phyloP scores from a whole-genome alignment of 2,113 vertebrate genomes.

The Melierax canorus region DNA sequence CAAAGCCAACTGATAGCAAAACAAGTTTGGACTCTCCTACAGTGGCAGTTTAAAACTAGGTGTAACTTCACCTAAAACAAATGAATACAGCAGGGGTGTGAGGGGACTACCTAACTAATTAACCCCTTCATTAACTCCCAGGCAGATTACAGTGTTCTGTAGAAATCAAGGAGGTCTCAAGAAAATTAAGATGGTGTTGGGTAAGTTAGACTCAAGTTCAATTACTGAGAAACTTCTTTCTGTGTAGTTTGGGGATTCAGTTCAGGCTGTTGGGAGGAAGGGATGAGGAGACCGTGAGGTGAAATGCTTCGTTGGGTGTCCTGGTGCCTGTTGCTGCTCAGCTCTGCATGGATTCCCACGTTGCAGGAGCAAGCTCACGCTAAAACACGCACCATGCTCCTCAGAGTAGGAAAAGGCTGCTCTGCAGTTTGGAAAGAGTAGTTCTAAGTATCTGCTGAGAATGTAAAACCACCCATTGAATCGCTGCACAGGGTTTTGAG shows the following conservation, averaged over 20 bases:
- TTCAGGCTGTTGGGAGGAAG: neutral
- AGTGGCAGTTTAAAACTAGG: slow-evolving; percentile 52
- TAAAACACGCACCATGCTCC: fast-evolving
- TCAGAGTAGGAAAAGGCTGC: neutral
- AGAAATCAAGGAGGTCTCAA: neutral
- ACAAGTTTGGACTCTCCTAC: slow-evolving; percentile 67
- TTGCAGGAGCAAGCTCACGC: neutral
- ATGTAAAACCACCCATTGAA: neutral
- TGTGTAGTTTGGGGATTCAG: neutral
- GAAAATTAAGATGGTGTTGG: neutral
- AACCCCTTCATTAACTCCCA: slow-evolving; percentile 1
- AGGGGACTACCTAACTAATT: neutral
- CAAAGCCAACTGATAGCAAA: slow-evolving; percentile 67
- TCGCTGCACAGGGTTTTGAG: neutral
- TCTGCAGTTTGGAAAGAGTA: neutral
- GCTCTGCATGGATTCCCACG: neutral
- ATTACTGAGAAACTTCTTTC: neutral
- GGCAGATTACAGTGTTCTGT: neutral
- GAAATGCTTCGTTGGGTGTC: neutral
- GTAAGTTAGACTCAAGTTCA: neutral
- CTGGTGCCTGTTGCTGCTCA: neutral
- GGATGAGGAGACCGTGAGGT: neutral
- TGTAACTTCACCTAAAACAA: slow-evolving; percentile 43
- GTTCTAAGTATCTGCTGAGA: neutral
- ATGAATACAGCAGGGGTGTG: slow-evolving; percentile 2